Base-by-base conservation (phyloP, 37 sponge, comb jelly and placozoan genomes). In the Agelas oroides region DNA sequence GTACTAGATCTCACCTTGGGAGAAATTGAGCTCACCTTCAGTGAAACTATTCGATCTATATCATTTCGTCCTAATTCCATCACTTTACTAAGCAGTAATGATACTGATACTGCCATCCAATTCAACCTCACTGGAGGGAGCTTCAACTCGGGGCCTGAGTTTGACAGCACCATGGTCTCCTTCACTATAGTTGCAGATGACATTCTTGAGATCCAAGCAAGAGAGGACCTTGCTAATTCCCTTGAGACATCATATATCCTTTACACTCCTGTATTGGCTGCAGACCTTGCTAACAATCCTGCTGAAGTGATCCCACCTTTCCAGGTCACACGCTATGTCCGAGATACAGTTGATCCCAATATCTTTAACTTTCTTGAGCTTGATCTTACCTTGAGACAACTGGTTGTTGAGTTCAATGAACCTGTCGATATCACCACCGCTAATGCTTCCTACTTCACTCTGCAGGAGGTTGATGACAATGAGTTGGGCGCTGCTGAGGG, bases 341-440 rank as follows among this genome's bases (percentile, higher is more conserved):
- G 65, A 24, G 97, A 96, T 59, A 37, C 14, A 31, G 73, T 79
- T 30, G 76, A 85, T 59, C 97, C 97, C 23, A 21, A 70, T 14
- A 13, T 96, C 12, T 78, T 83, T 38, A 21, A 59, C 57, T 96
- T 96, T 56, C 23, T 81, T 15, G 75, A 78, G 25, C 77, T 96
- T 32, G 78, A 94, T 62, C 66, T 91, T 16, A 24, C 31, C 40
- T 56, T 54, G 31, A 28, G 92, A 39, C 72, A 53, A 5, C 60
- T 94, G 53, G 21, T 81, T 19, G 33, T 96, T 6, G 35, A 36
- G 28, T 96, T 96, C 54, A 82, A 78, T 72, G 94, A 96, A 67
- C 89, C 94, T 19, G 90, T 96, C 6, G 88, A 91, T 52, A 74
- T 91, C 1, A 46, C 76, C 23, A 88, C 81, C 61, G 73, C 81